Conservation (phyloP, 2,113 vertebrate genomes). For the Coturnix japonica region DNA sequence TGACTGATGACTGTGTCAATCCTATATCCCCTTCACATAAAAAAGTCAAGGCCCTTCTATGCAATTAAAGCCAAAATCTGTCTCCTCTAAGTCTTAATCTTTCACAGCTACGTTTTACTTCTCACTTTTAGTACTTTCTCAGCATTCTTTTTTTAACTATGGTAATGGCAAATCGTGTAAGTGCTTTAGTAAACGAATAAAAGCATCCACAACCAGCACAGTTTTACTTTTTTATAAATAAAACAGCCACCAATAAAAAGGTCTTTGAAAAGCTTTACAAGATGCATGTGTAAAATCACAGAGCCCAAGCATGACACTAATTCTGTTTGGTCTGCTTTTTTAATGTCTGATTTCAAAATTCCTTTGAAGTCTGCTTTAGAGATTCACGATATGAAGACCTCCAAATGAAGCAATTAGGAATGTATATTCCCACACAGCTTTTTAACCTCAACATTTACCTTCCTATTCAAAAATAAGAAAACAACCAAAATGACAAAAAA, state of each 20-base stretch:
- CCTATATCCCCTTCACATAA: neutral
- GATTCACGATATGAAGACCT: constrained; percentile 26
- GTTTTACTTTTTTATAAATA: neutral
- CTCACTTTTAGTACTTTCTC: neutral
- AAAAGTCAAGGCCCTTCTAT: neutral
- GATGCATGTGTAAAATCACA: neutral
- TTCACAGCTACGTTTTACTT: neutral
- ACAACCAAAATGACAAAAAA: neutral
- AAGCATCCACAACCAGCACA: neutral
- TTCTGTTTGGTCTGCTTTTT: constrained; percentile 50
- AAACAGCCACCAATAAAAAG: neutral
- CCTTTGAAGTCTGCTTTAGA: constrained; percentile 55
- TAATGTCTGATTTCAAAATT: constrained; percentile 18
- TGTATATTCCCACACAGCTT: neutral
- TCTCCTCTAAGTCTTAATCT: neutral
- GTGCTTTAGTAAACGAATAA: neutral
- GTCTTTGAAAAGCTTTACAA: constrained; percentile 12
- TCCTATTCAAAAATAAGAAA: neutral
- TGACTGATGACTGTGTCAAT: neutral
- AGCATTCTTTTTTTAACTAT: neutral
- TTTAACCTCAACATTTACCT: neutral
- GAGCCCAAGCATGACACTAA: constrained; percentile 25
- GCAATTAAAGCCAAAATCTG: neutral
- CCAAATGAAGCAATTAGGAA: constrained; percentile 45
- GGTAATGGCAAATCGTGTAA: constrained; percentile 4